Evolutionary conservation across 2,113 vertebrate species (phyloP).

Genomic region (Phoxinus phoxinus): DNA sequence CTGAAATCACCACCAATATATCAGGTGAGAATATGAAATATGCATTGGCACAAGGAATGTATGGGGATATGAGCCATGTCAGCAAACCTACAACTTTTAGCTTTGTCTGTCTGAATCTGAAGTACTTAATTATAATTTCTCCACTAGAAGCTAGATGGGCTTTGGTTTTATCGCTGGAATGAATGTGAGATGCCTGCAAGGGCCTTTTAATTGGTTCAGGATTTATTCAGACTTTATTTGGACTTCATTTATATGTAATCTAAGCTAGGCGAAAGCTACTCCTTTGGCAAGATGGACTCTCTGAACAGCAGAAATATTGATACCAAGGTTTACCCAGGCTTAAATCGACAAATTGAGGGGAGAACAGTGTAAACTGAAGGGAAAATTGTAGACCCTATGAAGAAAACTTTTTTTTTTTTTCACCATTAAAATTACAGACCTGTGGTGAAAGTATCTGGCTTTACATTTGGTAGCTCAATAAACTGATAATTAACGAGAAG

Average conservation of each 20-base stretch:
- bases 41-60: not conserved
- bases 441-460: not conserved
- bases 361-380: not conserved
- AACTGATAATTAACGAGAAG: not conserved
- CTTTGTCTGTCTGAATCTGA: not conserved
- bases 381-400: not conserved
- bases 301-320: not conserved
- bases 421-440: not conserved
- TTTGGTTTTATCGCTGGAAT: constrained; percentile 22
- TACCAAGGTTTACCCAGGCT: not conserved
- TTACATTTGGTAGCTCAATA: not conserved
- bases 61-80: not conserved
- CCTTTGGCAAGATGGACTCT: not conserved
- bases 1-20: constrained; percentile 97
- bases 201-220: constrained; percentile 29
- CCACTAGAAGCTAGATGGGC: not conserved
- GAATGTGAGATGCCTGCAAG: constrained; percentile 24
- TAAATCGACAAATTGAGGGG: not conserved
- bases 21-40: constrained; percentile 82
- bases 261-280: not conserved
- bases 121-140: not conserved
- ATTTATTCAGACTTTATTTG: constrained; percentile 28
- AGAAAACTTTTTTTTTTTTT: not conserved
- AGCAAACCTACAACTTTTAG: not conserved
- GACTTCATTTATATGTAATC: constrained; percentile 8